phyloP scores from a whole-genome alignment of 2,113 vertebrate species.

The Rhinichthys klamathensis region DNA sequence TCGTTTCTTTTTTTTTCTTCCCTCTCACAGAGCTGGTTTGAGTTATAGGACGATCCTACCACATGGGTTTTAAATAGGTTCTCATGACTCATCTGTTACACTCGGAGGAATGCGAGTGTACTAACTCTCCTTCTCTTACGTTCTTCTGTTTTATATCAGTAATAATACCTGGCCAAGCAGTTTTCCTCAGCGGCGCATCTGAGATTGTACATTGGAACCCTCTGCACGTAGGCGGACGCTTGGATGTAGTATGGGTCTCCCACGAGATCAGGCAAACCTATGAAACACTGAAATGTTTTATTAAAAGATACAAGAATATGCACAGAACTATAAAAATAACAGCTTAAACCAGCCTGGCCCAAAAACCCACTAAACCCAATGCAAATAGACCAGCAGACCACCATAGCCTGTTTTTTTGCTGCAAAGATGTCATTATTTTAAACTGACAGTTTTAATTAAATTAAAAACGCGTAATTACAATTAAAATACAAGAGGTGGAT shows the following conservation, averaged over 20 bases:
- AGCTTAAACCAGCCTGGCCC: not conserved
- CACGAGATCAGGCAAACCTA: conserved; percentile 97
- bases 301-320: conserved; percentile 22
- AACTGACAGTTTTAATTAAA: not conserved
- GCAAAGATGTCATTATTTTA: conserved; percentile 10
- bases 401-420: not conserved
- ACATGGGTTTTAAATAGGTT: conserved; percentile 13
- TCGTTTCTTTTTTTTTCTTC: not conserved
- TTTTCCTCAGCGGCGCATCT: conserved; percentile 97
- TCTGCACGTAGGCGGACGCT: conserved; percentile 91
- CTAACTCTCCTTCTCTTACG: not conserved
- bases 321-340: not conserved
- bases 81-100: conserved; percentile 64
- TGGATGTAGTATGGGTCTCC: conserved; percentile 97
- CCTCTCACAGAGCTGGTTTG: conserved; percentile 31
- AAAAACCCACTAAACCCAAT: not conserved
- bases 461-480: not conserved
- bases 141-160: not conserved
- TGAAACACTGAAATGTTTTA: conserved; percentile 45
- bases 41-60: conserved; percentile 39
- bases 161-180: conserved; percentile 90
- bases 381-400: not conserved
- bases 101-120: conserved; percentile 45
- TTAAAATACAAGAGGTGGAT: not conserved
- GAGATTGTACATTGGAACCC: conserved; percentile 94